phyloP scores from a whole-genome alignment of 2,113 vertebrate species.

The Planiliza haematocheilus region DNA sequence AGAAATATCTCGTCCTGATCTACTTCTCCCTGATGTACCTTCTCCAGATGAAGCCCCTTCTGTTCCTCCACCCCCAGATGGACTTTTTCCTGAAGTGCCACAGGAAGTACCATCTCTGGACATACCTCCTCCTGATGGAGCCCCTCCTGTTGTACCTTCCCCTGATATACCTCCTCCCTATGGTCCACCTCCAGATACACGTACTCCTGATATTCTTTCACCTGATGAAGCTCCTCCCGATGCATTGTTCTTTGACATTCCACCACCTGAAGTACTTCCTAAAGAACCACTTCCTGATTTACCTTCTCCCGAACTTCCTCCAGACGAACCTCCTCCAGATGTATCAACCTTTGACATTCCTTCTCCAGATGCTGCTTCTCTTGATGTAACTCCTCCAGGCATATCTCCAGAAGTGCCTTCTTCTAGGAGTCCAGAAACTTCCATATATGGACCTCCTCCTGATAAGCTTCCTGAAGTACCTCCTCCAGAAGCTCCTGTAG shows the following conservation, averaged over 20 bases:
- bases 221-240: background rate
- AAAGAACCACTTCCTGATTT: background rate
- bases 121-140: background rate
- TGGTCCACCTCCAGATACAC: background rate
- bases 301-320: background rate
- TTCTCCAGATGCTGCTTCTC: too few relatives aligned
- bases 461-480: conserved; percentile 13
- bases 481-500: conserved; percentile 26
- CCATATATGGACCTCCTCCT: conserved; percentile 14
- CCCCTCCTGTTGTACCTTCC: too few relatives aligned
- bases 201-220: background rate
- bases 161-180: background rate
- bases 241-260: too few relatives aligned
- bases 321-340: background rate
- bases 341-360: too few relatives aligned
- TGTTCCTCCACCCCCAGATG: background rate
- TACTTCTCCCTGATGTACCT: background rate
- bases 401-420: too few relatives aligned
- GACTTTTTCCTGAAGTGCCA: conserved; percentile 2
- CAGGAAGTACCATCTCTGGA: too few relatives aligned
- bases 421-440: too few relatives aligned
- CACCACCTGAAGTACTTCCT: too few relatives aligned
- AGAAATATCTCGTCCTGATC: conserved; percentile 20
- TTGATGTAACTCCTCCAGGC: conserved; percentile 15
- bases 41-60: conserved; percentile 6